These are phyloP conservation scores for Theropithecus gelada DNA, from an alignment of 2,113 vertebrate genomes.

Conservation along the genomic window DNA sequence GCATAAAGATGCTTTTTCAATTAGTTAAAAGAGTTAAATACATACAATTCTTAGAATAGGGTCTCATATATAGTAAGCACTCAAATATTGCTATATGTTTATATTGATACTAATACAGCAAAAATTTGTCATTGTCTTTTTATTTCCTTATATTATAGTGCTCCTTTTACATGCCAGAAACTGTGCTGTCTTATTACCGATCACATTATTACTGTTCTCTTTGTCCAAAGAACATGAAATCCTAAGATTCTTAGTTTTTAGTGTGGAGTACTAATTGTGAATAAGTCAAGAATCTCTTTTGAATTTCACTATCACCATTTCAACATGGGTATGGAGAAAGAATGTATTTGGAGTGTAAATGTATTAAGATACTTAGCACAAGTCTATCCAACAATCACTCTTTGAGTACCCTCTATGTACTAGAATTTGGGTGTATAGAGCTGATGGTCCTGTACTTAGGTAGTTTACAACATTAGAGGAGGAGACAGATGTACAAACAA, in stretches of 20 bases:
- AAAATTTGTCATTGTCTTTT: slow-evolving; percentile 16
- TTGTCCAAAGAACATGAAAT: not conserved
- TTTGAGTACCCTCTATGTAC: not conserved
- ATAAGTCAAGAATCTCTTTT: not conserved
- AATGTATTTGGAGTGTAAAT: not conserved
- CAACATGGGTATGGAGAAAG: not conserved
- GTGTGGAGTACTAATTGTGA: not conserved
- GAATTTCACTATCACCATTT: not conserved
- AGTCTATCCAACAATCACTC: not conserved
- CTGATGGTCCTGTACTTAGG: not conserved
- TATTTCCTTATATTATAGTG: not conserved
- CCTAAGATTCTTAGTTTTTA: not conserved
- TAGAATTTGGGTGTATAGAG: not conserved
- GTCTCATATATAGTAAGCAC: not conserved
- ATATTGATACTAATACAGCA: not conserved
- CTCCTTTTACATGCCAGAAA: not conserved
- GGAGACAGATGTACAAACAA: not conserved
- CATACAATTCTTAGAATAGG: not conserved
- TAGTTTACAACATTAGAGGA: not conserved
- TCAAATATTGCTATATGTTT: not conserved
- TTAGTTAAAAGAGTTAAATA: not conserved
- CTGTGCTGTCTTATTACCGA: not conserved
- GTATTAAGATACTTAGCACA: not conserved
- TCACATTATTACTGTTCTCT: not conserved
- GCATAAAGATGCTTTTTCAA: not conserved